Base-by-base conservation (phyloP, 2,113 vertebrate species). In the Halichoerus grypus region DNA sequence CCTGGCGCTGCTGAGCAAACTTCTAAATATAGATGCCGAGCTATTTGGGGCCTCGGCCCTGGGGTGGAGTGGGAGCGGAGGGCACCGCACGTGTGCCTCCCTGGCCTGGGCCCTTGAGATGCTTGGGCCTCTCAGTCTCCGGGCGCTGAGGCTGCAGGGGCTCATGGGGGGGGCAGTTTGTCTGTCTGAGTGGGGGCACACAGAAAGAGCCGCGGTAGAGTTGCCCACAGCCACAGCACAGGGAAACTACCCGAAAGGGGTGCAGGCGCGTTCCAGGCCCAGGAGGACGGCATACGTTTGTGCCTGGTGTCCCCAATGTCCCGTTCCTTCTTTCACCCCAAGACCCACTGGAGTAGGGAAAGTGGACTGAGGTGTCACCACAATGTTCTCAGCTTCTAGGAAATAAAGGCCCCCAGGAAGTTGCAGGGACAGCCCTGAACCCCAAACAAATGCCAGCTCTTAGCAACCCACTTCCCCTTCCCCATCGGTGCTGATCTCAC, bases 391-490 rank as follows among this genome's bases (percentile, higher is more conserved):
- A 10, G 84, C 46, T 97, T 98, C 96, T 97, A 97, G 86, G 98
- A 98, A 98, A 94, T 12, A 49, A 87, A 94, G 28, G 19, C 10
- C 33, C 86, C 36, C 95, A 89, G 96, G 94, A 96, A 96, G 28
- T 49, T 4, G 36, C 42, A n/a, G 63, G 11, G 79, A 71, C 55
- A 92, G 28, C 89, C 85, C 74, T 36, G 12, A 84, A 51, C 80
- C 80, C 71, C 69, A 96, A 97, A 97, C 97, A 97, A 94, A 92
- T 46, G 18, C 49, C 31, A 57, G 63, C 28, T 24, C 91, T 81
- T 97, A 84, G 91, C 93, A 97, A 92, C 95, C 59, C 16, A 96
- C 97, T 98, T 98, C 98, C 94, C 53, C 87, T 98, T 98, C 84
- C 82, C 88, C 76, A 49, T n/a, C 1, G n/a, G 61, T 7, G 2